A percentile compares a stretch with the other conserved stretches of the same genome.
Evolutionary conservation across 1,140 invertebrate species (phyloP).

Genomic region (Dendrolimus punctatus): DNA sequence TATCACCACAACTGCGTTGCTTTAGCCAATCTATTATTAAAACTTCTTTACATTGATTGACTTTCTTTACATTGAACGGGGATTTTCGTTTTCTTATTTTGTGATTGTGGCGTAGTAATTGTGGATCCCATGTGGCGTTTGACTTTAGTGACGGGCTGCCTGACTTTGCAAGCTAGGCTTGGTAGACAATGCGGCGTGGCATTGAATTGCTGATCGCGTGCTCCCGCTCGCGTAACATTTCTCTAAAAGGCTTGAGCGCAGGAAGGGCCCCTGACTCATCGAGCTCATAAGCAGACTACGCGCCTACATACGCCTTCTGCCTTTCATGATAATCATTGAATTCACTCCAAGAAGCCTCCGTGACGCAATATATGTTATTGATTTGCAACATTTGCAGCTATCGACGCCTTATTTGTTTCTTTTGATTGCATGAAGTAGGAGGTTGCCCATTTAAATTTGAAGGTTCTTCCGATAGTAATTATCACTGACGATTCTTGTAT

Average conservation of each 20-base stretch:
- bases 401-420: constrained; percentile 26
- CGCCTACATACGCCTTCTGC: constrained; percentile 18
- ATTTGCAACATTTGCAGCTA: constrained; percentile 31
- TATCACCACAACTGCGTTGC: no score
- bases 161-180: constrained; percentile 8
- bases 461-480: background rate
- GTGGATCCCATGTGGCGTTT: no score
- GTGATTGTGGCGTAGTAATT: no score
- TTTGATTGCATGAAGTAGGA: constrained; percentile 22
- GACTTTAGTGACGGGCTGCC: no score
- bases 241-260: constrained; percentile 40
- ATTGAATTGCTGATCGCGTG: constrained; percentile 42
- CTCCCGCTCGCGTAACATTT: constrained; percentile 45
- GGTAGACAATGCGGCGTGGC: constrained; percentile 29
- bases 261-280: constrained; percentile 57
- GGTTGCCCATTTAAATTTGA: constrained; percentile 9
- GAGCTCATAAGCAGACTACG: constrained; percentile 28
- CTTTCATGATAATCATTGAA: constrained; percentile 43
- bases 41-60: no score
- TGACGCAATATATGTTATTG: constrained; percentile 43
- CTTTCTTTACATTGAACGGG: no score
- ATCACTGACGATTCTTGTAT: no score
- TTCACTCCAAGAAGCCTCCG: constrained; percentile 24
- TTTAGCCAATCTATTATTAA: no score
- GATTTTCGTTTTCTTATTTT: no score